phyloP scores from a whole-genome alignment of 2,888 invertebrate species.

The Calameuta filiformis region DNA sequence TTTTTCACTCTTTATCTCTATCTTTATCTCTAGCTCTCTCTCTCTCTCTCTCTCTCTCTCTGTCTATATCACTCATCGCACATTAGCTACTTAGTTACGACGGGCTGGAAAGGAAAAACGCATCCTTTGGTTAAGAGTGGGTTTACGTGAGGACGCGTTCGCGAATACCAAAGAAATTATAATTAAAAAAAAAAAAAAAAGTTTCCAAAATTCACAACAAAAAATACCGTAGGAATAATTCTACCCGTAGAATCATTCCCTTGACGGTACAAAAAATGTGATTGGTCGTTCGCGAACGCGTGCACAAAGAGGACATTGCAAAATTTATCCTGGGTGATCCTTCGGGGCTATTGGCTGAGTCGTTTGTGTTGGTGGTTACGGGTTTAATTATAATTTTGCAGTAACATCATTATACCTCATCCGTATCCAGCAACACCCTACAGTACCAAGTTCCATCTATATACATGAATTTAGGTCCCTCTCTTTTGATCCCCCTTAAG shows the following conservation, averaged over 20 bases:
- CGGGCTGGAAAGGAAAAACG: not conserved
- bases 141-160: not conserved
- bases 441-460: not conserved
- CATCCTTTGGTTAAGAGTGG: slow-evolving; percentile 4
- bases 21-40: slow-evolving; percentile 22
- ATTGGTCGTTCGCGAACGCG: not conserved
- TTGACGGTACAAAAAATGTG: not conserved
- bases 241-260: not conserved
- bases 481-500: not conserved
- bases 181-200: too few relatives aligned
- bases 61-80: slow-evolving; percentile 3
- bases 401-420: slow-evolving; percentile 20
- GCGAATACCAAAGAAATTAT: not conserved
- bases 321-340: slow-evolving; percentile 52
- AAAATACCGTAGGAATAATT: not conserved
- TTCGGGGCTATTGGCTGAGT: slow-evolving; percentile 60
- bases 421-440: not conserved
- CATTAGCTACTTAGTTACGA: slow-evolving; percentile 2
- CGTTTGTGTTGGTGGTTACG: slow-evolving; percentile 65
- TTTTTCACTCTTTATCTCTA: slow-evolving; percentile 32
- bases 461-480: not conserved
- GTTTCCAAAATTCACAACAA: not conserved
- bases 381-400: slow-evolving; percentile 39
- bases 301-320: slow-evolving; percentile 33
- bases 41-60: slow-evolving; percentile 30